A percentile compares a stretch with the other conserved stretches of the same genome.
Conservation (phyloP, 2,797 vertebrate species). For the Pangasius macronema region DNA sequence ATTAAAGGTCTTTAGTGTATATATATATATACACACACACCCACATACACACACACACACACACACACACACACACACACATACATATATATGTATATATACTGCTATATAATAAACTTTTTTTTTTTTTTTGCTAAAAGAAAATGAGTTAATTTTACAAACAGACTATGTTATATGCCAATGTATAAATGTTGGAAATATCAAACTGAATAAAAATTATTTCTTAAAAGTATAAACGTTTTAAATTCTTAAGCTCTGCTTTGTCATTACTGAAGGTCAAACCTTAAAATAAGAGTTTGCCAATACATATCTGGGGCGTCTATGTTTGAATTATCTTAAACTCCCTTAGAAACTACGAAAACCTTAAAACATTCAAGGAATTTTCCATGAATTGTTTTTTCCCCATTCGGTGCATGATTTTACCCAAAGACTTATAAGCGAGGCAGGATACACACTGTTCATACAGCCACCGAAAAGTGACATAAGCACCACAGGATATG, state of each 20-base stretch:
- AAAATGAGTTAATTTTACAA: background rate
- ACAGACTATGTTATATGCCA: background rate
- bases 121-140: background rate
- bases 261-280: background rate
- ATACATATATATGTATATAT: too few relatives aligned
- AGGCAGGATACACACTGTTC: background rate
- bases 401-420: background rate
- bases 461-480: background rate
- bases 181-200: background rate
- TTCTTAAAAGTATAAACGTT: background rate
- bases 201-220: background rate
- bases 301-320: background rate
- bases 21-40: background rate
- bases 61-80: too few relatives aligned
- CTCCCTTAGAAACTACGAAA: background rate
- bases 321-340: background rate
- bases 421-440: background rate
- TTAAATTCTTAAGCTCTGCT: background rate
- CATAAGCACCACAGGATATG: background rate
- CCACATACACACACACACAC: too few relatives aligned
- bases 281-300: background rate
- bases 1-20: background rate
- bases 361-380: too few relatives aligned
- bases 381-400: background rate
- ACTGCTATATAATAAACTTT: background rate